These are phyloP conservation scores for Sebastiscus albofasciatus DNA, from an alignment of 2,797 vertebrate genomes.

Conservation along the genomic window DNA sequence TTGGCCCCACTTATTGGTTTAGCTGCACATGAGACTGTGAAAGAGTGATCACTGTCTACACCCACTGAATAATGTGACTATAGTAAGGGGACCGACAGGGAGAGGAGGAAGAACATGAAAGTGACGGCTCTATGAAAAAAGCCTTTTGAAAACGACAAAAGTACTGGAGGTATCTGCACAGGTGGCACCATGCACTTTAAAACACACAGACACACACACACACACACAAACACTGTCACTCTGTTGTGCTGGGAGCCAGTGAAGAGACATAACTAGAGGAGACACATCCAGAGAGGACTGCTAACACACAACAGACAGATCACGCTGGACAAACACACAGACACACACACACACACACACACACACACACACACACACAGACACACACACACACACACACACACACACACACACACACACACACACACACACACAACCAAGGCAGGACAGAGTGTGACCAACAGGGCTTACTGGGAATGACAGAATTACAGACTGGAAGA, in stretches of 20 bases:
- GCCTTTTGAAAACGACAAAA: constrained; percentile 8
- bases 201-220: neutral
- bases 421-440: constrained; percentile 15
- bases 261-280: constrained; percentile 61
- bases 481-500: constrained; percentile 71
- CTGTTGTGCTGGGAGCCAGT: constrained; percentile 45
- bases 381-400: constrained; percentile 9
- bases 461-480: constrained; percentile 60
- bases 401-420: constrained; percentile 12
- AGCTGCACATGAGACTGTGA: neutral
- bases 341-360: constrained; percentile 9
- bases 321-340: constrained; percentile 17
- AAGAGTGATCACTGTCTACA: neutral
- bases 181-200: constrained; percentile 19
- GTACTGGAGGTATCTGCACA: constrained; percentile 23
- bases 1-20: neutral
- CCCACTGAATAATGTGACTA: neutral
- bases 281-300: constrained; percentile 54
- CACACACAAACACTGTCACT: neutral
- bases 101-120: neutral
- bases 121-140: constrained; percentile 8
- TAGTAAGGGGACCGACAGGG: neutral
- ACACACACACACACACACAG: constrained; percentile 10
- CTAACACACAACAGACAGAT: constrained; percentile 45
- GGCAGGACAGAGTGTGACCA: constrained; percentile 47